Conservation (phyloP, 2,888 invertebrate species). For the Dimorphilus gyrociliatus region DNA sequence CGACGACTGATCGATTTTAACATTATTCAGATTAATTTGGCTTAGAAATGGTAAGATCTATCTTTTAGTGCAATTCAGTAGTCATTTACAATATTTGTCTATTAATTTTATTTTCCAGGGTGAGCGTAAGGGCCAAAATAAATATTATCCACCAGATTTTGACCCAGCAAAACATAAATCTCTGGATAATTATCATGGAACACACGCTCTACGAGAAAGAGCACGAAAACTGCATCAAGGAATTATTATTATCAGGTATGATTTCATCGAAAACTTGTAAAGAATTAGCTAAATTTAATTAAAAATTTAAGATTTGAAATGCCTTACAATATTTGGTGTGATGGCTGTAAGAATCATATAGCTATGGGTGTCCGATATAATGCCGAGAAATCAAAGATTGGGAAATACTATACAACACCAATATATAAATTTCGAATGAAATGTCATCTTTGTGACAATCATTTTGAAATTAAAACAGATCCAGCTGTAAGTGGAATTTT, state of each 20-base stretch:
- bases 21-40: too few species aligned
- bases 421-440: constrained; percentile 97
- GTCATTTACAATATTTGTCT: too few species aligned
- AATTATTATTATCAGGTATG: constrained; percentile 68
- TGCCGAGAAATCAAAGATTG: constrained; percentile 49
- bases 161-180: constrained; percentile 77
- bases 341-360: constrained; percentile 91
- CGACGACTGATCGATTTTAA: too few species aligned
- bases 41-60: too few species aligned
- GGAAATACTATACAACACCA: constrained; percentile 95
- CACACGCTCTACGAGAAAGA: constrained; percentile 85
- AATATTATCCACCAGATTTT: constrained; percentile 97
- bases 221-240: constrained; percentile 79
- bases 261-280: constrained; percentile 1
- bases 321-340: constrained; percentile 99
- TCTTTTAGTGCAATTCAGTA: too few species aligned
- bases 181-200: constrained; percentile 74
- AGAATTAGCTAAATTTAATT: background rate
- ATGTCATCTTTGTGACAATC: constrained; percentile 90
- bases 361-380: constrained; percentile 98
- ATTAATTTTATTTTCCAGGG: too few species aligned
- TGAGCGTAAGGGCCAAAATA: constrained; percentile 91
- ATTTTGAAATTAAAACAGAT: constrained; percentile 95
- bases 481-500: constrained; percentile 51
- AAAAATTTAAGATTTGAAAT: constrained; percentile 89